Conservation (phyloP, 2,888 invertebrate genomes). For the Pocota personata region DNA sequence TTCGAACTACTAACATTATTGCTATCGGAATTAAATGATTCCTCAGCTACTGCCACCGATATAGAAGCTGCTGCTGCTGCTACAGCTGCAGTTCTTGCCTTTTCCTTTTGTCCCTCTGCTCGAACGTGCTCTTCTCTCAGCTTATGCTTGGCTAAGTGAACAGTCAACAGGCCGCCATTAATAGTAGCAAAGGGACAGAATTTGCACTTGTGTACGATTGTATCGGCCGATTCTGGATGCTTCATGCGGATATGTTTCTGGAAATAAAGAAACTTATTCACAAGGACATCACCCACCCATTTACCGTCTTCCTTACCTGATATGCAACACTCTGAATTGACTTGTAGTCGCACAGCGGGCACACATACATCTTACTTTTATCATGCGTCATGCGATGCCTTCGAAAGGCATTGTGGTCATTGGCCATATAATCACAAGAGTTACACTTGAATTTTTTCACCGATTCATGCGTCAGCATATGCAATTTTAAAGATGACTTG, state of each 20-base stretch:
- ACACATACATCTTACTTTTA: conserved; percentile 89
- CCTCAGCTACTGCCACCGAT: conserved; percentile 8
- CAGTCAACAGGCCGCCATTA: conserved; percentile 79
- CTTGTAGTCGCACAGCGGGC: conserved; percentile 90
- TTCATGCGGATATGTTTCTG: conserved; percentile 89
- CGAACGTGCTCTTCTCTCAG: conserved; percentile 40
- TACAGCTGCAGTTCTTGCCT: background rate
- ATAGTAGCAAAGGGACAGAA: conserved; percentile 80
- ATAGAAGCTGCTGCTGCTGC: background rate
- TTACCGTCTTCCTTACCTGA: conserved; percentile 82
- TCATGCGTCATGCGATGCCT: conserved; percentile 90
- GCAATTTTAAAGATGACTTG: conserved; percentile 84
- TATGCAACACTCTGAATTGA: conserved; percentile 92
- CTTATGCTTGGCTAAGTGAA: conserved; percentile 81
- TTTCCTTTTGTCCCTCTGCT: conserved; percentile 40
- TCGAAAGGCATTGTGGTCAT: conserved; percentile 92
- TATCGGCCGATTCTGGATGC: conserved; percentile 88
- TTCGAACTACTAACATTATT: conserved; percentile 42
- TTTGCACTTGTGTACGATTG: conserved; percentile 83
- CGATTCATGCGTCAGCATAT: conserved; percentile 82
- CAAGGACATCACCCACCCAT: background rate
- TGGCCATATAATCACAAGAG: conserved; percentile 88
- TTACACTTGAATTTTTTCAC: conserved; percentile 88
- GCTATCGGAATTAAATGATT: conserved; percentile 39
- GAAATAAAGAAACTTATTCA: conserved; percentile 31